These are phyloP conservation scores for Varanus komodoensis DNA, from an alignment of 2,113 vertebrate genomes.

Conservation along the genomic window DNA sequence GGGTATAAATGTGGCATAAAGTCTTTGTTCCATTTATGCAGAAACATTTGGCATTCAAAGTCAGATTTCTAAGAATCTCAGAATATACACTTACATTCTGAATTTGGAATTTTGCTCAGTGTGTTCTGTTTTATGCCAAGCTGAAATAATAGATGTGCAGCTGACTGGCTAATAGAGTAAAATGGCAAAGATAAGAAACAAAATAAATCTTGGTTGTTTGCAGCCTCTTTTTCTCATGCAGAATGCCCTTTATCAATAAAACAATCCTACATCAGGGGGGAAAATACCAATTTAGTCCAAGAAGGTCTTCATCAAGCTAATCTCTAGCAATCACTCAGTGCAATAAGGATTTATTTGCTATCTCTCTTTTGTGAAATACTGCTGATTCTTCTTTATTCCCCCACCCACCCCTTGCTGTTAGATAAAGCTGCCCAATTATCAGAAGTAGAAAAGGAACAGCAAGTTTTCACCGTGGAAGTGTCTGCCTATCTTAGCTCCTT, in stretches of 20 bases:
- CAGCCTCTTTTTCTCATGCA: conserved; percentile 52
- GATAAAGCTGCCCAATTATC: conserved; percentile 51
- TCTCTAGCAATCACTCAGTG: conserved; percentile 63
- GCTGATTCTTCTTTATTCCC: conserved; percentile 42
- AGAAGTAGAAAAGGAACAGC: conserved; percentile 16
- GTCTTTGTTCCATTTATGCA: conserved; percentile 44
- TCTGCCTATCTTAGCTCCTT: conserved; percentile 1
- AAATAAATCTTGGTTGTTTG: conserved; percentile 68
- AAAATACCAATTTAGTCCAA: conserved; percentile 64
- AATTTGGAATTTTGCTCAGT: no score
- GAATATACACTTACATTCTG: conserved; percentile 2
- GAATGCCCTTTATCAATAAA: conserved; percentile 73
- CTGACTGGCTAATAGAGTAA: conserved; percentile 61
- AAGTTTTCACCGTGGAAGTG: background rate
- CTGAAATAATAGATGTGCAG: conserved; percentile 63
- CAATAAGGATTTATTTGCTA: conserved; percentile 59
- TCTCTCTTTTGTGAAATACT: conserved; percentile 42
- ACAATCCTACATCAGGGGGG: conserved; percentile 64
- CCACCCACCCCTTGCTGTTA: conserved; percentile 4
- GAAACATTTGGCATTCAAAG: conserved; percentile 41
- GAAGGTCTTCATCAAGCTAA: conserved; percentile 64
- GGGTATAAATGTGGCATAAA: conserved; percentile 24
- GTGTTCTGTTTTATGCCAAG: conserved; percentile 28
- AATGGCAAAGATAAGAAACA: conserved; percentile 67
- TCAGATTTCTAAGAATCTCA: conserved; percentile 37